Conservation (phyloP, 1,140 invertebrate species). For the Listronotus oregonensis region DNA sequence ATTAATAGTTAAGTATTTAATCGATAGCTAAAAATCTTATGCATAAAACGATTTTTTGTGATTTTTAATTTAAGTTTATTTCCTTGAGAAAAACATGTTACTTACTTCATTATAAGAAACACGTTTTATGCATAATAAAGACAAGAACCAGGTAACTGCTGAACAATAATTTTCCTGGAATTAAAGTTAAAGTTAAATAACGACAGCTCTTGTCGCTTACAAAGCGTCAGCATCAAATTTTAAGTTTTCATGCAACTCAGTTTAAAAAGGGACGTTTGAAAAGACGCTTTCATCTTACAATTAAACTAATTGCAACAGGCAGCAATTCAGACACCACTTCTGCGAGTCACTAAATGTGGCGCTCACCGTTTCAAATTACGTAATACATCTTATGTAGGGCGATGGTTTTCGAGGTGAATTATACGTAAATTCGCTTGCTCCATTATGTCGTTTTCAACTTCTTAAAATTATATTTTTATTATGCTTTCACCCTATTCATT, state of each 20-base stretch:
- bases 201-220: not conserved
- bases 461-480: slow-evolving; percentile 1
- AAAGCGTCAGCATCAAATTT: not conserved
- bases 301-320: slow-evolving; percentile 8
- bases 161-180: too few species aligned
- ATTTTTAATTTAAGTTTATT: too few species aligned
- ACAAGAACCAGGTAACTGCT: too few species aligned
- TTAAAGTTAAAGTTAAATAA: too few species aligned
- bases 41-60: too few species aligned
- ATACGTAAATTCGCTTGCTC: not conserved
- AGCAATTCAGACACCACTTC: slow-evolving; percentile 6
- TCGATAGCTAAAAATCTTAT: too few species aligned
- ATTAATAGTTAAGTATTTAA: too few species aligned
- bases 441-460: not conserved
- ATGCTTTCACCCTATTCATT: not conserved
- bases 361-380: not conserved
- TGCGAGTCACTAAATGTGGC: not conserved
- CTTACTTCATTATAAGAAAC: too few species aligned
- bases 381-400: not conserved
- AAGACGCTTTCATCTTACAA: slow-evolving; percentile 8
- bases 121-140: too few species aligned
- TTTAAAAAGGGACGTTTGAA: not conserved
- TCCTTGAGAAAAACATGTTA: too few species aligned
- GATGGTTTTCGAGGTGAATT: slow-evolving; percentile 1
- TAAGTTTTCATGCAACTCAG: too few species aligned